Conservation (phyloP, 2,888 invertebrate genomes). For the Epistrophella euchroma region DNA sequence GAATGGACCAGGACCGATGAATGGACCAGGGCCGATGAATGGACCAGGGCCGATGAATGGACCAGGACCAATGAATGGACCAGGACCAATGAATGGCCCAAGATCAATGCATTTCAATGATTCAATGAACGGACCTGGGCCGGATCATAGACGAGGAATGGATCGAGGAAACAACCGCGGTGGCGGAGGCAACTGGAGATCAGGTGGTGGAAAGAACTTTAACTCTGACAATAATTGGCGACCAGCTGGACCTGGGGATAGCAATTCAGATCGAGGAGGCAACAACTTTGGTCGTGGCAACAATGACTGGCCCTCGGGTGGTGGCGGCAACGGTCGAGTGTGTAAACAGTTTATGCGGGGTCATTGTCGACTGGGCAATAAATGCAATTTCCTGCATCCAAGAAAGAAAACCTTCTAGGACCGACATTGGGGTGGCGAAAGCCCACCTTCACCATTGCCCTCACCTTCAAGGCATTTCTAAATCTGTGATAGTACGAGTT, state of each 20-base stretch:
- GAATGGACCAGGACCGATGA: conserved; percentile 57
- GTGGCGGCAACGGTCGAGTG: conserved; percentile 83
- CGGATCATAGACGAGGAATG: conserved; percentile 74
- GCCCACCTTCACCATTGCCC: conserved; percentile 27
- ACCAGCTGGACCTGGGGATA: conserved; percentile 84
- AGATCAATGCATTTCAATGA: conserved; percentile 60
- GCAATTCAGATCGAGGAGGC: conserved; percentile 59
- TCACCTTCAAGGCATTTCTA: conserved; percentile 29
- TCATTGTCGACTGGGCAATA: conserved; percentile 92
- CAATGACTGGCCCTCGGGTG: conserved; percentile 78
- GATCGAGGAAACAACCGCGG: conserved; percentile 78
- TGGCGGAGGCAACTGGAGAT: conserved; percentile 80
- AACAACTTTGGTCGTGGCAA: conserved; percentile 80
- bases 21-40: conserved; percentile 66
- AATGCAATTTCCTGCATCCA: conserved; percentile 93
- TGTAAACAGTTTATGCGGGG: conserved; percentile 93
- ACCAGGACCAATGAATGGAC: conserved; percentile 56
- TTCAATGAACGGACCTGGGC: conserved; percentile 61
- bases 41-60: conserved; percentile 47
- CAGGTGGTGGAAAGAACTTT: conserved; percentile 81
- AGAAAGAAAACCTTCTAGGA: conserved; percentile 82
- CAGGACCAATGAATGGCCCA: conserved; percentile 46
- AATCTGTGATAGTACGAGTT: conserved; percentile 73
- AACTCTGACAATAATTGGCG: conserved; percentile 85
- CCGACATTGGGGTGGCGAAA: conserved; percentile 6